Conservation (phyloP, 2,113 vertebrate species). For the Coregonus clupeaformis region DNA sequence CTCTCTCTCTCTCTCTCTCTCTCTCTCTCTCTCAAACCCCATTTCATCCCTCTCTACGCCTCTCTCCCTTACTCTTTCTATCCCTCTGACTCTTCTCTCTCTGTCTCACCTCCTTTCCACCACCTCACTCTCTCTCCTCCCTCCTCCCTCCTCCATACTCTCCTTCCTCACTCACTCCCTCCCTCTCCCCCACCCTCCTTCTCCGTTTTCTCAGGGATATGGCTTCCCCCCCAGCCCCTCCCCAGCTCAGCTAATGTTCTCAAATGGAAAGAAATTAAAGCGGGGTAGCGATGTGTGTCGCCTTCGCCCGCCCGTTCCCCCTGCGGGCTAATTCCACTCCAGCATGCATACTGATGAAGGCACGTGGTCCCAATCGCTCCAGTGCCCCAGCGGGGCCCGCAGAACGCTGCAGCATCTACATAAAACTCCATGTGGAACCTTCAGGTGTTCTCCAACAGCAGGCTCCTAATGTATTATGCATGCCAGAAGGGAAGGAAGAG, state of each 20-base stretch:
- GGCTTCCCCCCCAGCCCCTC: not conserved
- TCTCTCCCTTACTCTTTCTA: constrained; percentile 69
- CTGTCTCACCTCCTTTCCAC: not conserved
- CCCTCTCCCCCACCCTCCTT: constrained; percentile 34
- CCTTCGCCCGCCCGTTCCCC: constrained; percentile 36
- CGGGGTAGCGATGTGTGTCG: constrained; percentile 51
- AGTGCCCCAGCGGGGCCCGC: not conserved
- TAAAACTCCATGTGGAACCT: constrained; percentile 25
- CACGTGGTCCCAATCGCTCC: constrained; percentile 27
- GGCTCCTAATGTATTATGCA: constrained; percentile 18
- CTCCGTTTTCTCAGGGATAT: constrained; percentile 4
- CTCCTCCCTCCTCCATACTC: not conserved
- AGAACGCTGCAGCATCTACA: constrained; percentile 10
- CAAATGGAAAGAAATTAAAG: constrained; percentile 54
- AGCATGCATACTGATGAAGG: constrained; percentile 48
- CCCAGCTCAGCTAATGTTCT: constrained; percentile 41
- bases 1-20: constrained; percentile 44
- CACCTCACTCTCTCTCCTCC: not conserved
- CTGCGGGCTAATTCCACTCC: constrained; percentile 39
- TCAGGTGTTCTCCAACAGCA: constrained; percentile 1
- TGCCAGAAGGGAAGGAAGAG: constrained; percentile 11
- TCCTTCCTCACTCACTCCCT: constrained; percentile 4
- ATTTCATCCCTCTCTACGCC: no score
- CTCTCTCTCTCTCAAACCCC: not conserved
- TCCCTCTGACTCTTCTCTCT: not conserved